Percentiles rank a stretch among this genome's conserved stretches.
Evolutionary conservation across 2,797 vertebrate genomes (phyloP).

Genomic region (Podargus strigoides): DNA sequence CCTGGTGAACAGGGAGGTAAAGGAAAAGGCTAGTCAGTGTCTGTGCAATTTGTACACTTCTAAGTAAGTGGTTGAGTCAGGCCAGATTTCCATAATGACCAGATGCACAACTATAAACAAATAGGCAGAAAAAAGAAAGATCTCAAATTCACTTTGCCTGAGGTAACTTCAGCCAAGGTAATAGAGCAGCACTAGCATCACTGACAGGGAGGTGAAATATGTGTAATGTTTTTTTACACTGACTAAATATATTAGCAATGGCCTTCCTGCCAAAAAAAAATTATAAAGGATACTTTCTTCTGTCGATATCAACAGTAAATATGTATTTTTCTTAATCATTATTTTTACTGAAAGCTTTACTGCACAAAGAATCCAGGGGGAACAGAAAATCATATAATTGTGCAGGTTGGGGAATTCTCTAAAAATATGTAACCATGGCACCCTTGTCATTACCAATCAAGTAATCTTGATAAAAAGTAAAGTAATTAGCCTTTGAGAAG

Average conservation of each 20-base stretch:
- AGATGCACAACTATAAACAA: neutral
- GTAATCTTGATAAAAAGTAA: slow-evolving; percentile 73
- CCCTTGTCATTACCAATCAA: slow-evolving; percentile 76
- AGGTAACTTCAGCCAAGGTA: neutral
- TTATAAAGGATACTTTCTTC: neutral
- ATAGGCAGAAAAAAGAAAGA: neutral
- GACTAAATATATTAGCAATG: slow-evolving; percentile 30
- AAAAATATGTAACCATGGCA: slow-evolving; percentile 70
- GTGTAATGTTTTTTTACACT: neutral
- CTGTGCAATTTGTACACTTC: neutral
- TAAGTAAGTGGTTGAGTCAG: neutral
- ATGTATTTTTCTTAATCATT: slow-evolving; percentile 44
- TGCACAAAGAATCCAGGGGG: slow-evolving; percentile 59
- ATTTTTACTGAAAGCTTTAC: slow-evolving; percentile 54
- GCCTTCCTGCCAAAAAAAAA: neutral
- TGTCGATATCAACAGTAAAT: slow-evolving; percentile 52
- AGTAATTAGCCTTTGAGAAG: slow-evolving; percentile 75
- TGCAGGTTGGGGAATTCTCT: slow-evolving; percentile 62
- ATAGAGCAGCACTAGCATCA: neutral
- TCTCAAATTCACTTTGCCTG: neutral
- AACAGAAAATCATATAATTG: slow-evolving; percentile 51
- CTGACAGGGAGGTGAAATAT: neutral
- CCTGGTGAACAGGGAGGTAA: neutral
- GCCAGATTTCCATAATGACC: neutral
- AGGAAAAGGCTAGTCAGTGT: neutral